Conservation (phyloP, 2,113 vertebrate species). For the Pleuronectes platessa region DNA sequence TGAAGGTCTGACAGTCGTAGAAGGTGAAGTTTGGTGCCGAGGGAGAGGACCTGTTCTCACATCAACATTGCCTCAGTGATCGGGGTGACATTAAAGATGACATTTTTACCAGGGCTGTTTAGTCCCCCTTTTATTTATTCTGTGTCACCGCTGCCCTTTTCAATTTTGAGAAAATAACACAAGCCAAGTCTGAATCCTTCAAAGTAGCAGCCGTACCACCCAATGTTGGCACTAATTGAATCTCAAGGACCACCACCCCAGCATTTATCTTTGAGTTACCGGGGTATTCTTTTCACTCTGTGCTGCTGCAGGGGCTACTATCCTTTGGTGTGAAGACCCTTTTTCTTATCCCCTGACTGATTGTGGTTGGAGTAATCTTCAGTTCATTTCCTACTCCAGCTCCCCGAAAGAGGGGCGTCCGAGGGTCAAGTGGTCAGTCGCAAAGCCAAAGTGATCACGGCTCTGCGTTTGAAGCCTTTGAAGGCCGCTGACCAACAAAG, state of each 20-base stretch:
- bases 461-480: constrained; percentile 76
- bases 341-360: constrained; percentile 48
- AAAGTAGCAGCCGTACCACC: constrained; percentile 59
- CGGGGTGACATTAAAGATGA: constrained; percentile 60
- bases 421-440: constrained; percentile 79
- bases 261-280: constrained; percentile 56
- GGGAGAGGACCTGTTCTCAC: constrained; percentile 9
- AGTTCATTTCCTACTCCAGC: constrained; percentile 75
- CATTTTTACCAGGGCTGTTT: constrained; percentile 65
- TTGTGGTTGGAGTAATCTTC: constrained; percentile 66
- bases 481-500: constrained; percentile 70
- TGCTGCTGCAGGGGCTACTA: constrained; percentile 54
- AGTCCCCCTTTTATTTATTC: constrained; percentile 44
- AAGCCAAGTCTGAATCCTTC: constrained; percentile 34
- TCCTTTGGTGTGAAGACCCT: constrained; percentile 49
- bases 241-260: constrained; percentile 64
- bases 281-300: constrained; percentile 38
- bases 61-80: constrained; percentile 10
- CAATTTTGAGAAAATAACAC: constrained; percentile 33
- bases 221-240: constrained; percentile 73
- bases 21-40: constrained; percentile 29
- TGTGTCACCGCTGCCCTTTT: constrained; percentile 59
- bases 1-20: constrained; percentile 21
- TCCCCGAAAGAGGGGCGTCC: constrained; percentile 44
- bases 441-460: constrained; percentile 61